Conservation (phyloP, 30 jellyfish, hydroid and myxozoan species). For the Aurelia sp. region DNA sequence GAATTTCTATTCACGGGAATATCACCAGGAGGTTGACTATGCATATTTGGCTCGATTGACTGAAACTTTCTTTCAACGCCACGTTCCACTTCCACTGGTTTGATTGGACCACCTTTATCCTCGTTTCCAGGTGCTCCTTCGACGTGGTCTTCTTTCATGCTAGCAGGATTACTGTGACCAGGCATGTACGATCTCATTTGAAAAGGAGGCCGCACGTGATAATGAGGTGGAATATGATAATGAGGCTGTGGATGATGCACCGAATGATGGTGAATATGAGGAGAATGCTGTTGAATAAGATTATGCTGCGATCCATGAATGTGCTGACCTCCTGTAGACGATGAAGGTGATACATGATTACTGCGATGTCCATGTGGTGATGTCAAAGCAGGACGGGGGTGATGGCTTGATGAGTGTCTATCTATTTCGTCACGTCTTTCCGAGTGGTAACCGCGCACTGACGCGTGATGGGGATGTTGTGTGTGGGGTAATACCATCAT, state of each 20-base stretch:
- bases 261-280: slow-evolving; percentile 75
- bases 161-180: slow-evolving; percentile 22
- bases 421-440: slow-evolving; percentile 60
- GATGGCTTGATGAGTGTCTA: slow-evolving; percentile 50
- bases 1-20: slow-evolving; percentile 46
- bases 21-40: slow-evolving; percentile 44
- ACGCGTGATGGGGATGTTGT: slow-evolving; percentile 37
- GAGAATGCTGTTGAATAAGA: slow-evolving; percentile 63
- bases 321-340: slow-evolving; percentile 43
- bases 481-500: slow-evolving; percentile 60
- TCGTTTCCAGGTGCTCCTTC: slow-evolving; percentile 57
- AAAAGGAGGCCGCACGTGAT: slow-evolving; percentile 65
- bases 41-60: slow-evolving; percentile 45
- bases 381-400: slow-evolving; percentile 53
- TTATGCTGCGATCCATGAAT: slow-evolving; percentile 51
- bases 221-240: slow-evolving; percentile 68
- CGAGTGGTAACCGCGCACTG: slow-evolving; percentile 43
- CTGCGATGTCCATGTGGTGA: slow-evolving; percentile 69
- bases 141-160: slow-evolving; percentile 38
- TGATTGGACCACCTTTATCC: slow-evolving; percentile 6
- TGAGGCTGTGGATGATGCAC: slow-evolving; percentile 88
- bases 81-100: slow-evolving; percentile 35
- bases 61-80: slow-evolving; percentile 54
- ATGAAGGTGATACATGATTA: slow-evolving; percentile 59
- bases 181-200: slow-evolving; percentile 62